Conservation (phyloP, 2,113 vertebrate species). For the Ancistrus triradiatus region DNA sequence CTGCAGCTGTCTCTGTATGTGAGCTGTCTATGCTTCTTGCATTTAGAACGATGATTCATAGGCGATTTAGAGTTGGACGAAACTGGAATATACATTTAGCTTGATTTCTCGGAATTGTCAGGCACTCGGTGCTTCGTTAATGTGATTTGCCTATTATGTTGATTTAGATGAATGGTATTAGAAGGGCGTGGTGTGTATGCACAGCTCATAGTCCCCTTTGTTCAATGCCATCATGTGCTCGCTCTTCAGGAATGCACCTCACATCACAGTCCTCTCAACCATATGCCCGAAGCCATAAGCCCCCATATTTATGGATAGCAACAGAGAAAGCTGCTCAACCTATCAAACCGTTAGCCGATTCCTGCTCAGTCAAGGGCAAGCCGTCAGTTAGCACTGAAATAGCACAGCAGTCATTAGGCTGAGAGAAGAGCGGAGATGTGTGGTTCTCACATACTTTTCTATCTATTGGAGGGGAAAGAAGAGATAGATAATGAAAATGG, state of each 20-base stretch:
- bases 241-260: conserved; percentile 40
- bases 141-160: no score
- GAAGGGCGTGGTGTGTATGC: conserved; percentile 25
- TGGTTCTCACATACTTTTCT: conserved; percentile 38
- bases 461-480: conserved; percentile 28
- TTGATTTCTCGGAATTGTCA: no score
- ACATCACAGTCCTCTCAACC: conserved; percentile 28
- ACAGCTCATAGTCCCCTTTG: conserved; percentile 24
- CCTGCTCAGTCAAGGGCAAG: conserved; percentile 50
- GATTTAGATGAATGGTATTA: conserved; percentile 26
- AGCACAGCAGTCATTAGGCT: conserved; percentile 45
- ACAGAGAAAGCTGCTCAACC: conserved; percentile 14
- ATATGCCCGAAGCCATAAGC: conserved; percentile 26
- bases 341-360: conserved; percentile 38
- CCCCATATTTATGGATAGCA: conserved; percentile 43
- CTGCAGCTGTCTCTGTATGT: no score
- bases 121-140: no score
- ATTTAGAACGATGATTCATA: no score
- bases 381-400: conserved; percentile 44
- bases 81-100: no score
- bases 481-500: conserved; percentile 32
- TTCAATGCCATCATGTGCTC: neutral
- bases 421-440: conserved; percentile 24
- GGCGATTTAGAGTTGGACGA: no score
- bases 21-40: no score